Base-by-base conservation (phyloP, 1,140 invertebrate species). In the Zelostemma sp. region DNA sequence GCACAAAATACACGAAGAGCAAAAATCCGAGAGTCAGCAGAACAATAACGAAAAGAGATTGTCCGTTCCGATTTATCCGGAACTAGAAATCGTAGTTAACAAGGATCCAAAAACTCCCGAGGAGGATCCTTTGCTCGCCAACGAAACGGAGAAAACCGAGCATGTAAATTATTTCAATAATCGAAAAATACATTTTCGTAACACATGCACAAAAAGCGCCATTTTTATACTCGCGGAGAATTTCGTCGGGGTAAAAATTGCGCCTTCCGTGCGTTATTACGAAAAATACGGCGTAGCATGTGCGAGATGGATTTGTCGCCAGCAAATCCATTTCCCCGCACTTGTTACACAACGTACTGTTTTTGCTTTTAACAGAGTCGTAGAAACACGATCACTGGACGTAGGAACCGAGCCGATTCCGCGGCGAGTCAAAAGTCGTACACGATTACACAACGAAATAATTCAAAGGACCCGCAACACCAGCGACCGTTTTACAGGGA, bases 401-500 rank as follows among this genome's bases (percentile, higher is more conserved):
- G 88, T 11, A 76, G 86, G 8, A 76, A 85, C 21, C 82, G 84
- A 73, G 78, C 85, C 43, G 75, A 86, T 61, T 82, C 81, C 46
- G 82, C 81, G 38, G 77, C 75, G 15, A 86, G 83, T 67, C 79
- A 83, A 50, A 84, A 81, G 33, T 85, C 80, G n/a, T 81, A 76
- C 50, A 43, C 61, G 35, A 51, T 73, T 5, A 76, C 77, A 35
- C 77, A 80, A 49, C 76, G 79, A 33, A 81, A 76, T 54, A 77
- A 72, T 1, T 35, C 78, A 8, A 83, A 82, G 57, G 84, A 85
- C 67, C 80, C 81, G 2, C 33, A 35, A 35, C 68, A 68, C 38
- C 89, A 90, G 15, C 83, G 93, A 43, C 93, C 93, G 12, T 87
- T 95, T 76, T 94, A 95, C 80, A 87, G 94, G 61, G 93, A 96